Base-by-base conservation (phyloP, 1,140 invertebrate species). In the Hylyphantes graminicola region DNA sequence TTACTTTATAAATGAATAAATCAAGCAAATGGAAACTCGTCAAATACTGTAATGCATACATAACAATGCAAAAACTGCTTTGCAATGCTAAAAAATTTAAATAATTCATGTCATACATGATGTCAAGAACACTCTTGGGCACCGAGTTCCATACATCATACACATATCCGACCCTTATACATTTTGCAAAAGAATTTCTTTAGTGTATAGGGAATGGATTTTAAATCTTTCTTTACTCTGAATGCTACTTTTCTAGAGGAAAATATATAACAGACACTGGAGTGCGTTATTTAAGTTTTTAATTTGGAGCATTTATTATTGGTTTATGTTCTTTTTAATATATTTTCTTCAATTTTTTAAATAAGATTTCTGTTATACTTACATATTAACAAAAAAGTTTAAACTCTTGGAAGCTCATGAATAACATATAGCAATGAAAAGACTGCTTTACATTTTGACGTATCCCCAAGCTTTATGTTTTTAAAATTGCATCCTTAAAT, bases 41-140 rank as follows among this genome's bases (percentile, higher is more conserved):
- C 35, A 35, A 35, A 35, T 35, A 35, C 35, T 35, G 35, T 35
- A 35, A 35, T 35, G 35, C 35, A 35, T 35, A 35, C 35, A 35
- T 35, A 35, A 35, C 35, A 35, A 35, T 35, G 68, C 50, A 17
- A 54, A 53, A 17, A 21, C 50, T 51, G 35, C 5, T 17, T 17
- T 70, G 15, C 51, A 53, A 9, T 13, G 50, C 17, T 35, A 48
- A 15, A 67, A 67, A 64, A 17, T 65, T 65, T 78, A 78, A 78
- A 78, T 78, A 78, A 78, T 78, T 78, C 76, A 78, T 78, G 63
- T 67, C 50, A 65, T 65, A 78, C 76, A 78, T 19, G 61, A 78
- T 78, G 76, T 78, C 61, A 78, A 78, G 63, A 78, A 67, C 15
- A 78, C 63, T n/a, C 76, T 21, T 21, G 59, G 57, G 76, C 17